These are phyloP conservation scores for Troides oblongomaculatus DNA, from an alignment of 2,888 invertebrate species.

Conservation along the genomic window DNA sequence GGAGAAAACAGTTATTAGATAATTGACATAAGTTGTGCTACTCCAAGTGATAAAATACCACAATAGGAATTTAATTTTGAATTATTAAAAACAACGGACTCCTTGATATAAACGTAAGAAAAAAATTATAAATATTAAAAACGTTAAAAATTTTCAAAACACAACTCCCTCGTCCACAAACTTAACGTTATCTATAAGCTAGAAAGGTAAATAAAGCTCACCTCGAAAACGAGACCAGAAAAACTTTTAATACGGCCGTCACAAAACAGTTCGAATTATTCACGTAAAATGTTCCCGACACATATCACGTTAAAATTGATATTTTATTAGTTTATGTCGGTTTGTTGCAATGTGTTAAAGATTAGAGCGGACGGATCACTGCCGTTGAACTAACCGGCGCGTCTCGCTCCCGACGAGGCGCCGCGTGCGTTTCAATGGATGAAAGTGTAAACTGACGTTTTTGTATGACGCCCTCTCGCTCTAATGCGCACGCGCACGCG, in stretches of 20 bases:
- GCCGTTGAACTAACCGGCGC: slow-evolving; percentile 59
- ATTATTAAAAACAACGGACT: too few species aligned
- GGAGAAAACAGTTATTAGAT: slow-evolving; percentile 25
- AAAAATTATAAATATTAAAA: too few species aligned
- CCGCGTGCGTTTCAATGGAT: slow-evolving; percentile 78
- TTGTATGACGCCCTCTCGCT: slow-evolving; percentile 75
- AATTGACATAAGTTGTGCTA: slow-evolving; percentile 21
- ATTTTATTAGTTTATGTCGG: slow-evolving; percentile 42
- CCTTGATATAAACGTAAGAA: too few species aligned
- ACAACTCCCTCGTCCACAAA: neutral
- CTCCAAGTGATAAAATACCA: neutral
- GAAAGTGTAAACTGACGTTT: slow-evolving; percentile 78
- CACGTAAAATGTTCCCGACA: slow-evolving; percentile 31
- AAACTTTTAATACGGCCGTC: slow-evolving; percentile 9
- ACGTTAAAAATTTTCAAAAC: neutral
- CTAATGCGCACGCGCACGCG: slow-evolving; percentile 38
- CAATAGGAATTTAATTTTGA: neutral
- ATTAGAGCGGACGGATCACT: slow-evolving; percentile 60
- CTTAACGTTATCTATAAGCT: slow-evolving; percentile 10
- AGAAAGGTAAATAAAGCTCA: slow-evolving; percentile 33
- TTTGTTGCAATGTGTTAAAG: slow-evolving; percentile 60
- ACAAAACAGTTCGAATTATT: slow-evolving; percentile 31
- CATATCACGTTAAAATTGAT: slow-evolving; percentile 44
- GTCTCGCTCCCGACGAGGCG: slow-evolving; percentile 66
- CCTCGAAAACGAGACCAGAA: slow-evolving; percentile 24